phyloP scores from a whole-genome alignment of 2,113 vertebrate genomes.

The Neodon shergylaensis region DNA sequence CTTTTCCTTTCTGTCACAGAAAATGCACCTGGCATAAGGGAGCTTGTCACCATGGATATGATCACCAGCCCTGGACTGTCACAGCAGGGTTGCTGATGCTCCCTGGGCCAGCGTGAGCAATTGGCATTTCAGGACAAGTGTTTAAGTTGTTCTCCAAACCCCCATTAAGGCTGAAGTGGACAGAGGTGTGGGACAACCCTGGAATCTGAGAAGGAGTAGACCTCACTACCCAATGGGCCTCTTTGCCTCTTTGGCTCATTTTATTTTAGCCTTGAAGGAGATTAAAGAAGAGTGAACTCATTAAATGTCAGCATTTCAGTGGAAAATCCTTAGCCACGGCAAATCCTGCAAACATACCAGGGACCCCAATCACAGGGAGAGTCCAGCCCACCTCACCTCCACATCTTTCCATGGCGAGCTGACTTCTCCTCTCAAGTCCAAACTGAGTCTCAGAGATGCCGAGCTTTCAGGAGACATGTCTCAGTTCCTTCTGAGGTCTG shows the following conservation, averaged over 20 bases:
- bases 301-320: constrained; percentile 15
- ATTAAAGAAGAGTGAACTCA: neutral
- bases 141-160: neutral
- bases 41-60: neutral
- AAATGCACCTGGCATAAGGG: neutral
- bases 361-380: accelerated
- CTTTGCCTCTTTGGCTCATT: neutral
- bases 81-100: neutral
- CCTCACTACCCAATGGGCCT: neutral
- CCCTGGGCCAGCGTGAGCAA: neutral
- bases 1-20: neutral
- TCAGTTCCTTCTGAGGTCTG: neutral
- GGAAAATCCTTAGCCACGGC: constrained; percentile 17
- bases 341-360: neutral
- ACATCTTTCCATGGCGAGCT: neutral
- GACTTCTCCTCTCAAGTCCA: neutral
- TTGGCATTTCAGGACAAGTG: neutral
- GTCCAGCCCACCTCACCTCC: neutral
- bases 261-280: constrained; percentile 35
- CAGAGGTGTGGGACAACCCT: neutral
- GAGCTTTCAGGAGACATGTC: neutral
- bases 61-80: accelerated
- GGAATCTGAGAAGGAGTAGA: neutral
- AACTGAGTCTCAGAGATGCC: neutral
- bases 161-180: neutral